phyloP scores from a whole-genome alignment of 1,140 invertebrate genomes.

The Nixonia krombeini region DNA sequence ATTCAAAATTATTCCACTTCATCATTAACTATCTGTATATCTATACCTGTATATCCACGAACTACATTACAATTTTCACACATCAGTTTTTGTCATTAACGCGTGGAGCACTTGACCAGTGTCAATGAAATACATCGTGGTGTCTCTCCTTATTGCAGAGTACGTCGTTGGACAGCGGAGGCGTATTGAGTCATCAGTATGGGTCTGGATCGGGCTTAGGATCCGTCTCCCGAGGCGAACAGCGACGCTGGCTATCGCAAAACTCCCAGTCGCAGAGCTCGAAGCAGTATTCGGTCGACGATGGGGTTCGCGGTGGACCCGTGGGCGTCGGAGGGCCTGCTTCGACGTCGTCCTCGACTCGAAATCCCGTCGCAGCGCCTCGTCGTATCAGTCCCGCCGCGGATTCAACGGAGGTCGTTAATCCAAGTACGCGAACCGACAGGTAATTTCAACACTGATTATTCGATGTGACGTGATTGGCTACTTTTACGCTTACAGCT shows the following conservation, averaged over 20 bases:
- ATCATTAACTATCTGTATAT: no score
- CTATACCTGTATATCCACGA: no score
- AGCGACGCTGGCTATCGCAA: constrained; percentile 61
- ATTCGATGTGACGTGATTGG: no score
- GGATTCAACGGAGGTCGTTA: constrained; percentile 58
- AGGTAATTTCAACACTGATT: constrained; percentile 58
- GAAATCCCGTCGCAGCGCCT: constrained; percentile 55
- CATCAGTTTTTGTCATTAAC: no score
- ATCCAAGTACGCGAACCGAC: constrained; percentile 51
- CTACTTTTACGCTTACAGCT: no score
- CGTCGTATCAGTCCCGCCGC: constrained; percentile 63
- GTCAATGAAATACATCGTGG: constrained; percentile 1
- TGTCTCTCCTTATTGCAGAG: constrained; percentile 49
- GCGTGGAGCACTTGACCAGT: neutral
- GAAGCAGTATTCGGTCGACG: constrained; percentile 61
- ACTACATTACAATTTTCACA: no score
- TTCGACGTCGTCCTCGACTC: constrained; percentile 56
- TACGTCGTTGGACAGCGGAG: constrained; percentile 59
- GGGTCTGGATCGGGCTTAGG: constrained; percentile 43
- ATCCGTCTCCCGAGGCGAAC: constrained; percentile 46
- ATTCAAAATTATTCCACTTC: no score
- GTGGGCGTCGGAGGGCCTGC: constrained; percentile 60
- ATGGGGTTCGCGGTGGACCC: constrained; percentile 53
- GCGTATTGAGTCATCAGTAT: constrained; percentile 52
- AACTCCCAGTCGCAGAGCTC: constrained; percentile 54